These are phyloP conservation scores for Siniperca knerii DNA, from an alignment of 2,113 vertebrate genomes.

Conservation along the genomic window DNA sequence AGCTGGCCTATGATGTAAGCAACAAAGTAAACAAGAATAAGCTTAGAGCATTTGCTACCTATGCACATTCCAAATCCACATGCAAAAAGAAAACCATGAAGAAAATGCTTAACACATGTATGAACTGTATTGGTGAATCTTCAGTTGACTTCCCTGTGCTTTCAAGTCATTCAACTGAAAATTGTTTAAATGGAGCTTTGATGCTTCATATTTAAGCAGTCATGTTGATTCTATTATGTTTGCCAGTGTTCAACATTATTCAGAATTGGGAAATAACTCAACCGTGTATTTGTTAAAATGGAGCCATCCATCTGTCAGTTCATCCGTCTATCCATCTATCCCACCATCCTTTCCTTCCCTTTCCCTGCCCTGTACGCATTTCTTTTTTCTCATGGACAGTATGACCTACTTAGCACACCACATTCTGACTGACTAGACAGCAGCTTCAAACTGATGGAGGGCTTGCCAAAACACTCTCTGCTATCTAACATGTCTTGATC, in stretches of 20 bases:
- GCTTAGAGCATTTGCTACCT: neutral
- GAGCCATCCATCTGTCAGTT: neutral
- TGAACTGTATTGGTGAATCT: neutral
- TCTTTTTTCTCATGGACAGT: conserved; percentile 12
- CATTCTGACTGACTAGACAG: conserved; percentile 41
- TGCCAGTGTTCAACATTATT: neutral
- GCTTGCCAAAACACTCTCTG: conserved; percentile 2
- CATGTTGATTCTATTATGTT: neutral
- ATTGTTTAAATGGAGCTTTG: neutral
- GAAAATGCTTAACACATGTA: neutral
- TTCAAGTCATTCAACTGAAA: neutral
- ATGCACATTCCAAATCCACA: neutral
- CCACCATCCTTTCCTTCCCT: neutral
- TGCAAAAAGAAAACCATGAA: neutral
- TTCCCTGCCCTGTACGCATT: neutral
- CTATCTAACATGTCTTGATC: conserved; percentile 3
- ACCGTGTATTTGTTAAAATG: neutral
- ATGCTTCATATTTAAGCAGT: neutral
- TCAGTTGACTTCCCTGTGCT: no score
- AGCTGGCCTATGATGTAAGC: neutral
- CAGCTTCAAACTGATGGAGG: neutral
- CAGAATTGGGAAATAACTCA: neutral
- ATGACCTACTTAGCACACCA: conserved; percentile 36
- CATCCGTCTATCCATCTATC: neutral
- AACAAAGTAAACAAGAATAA: neutral